Evolutionary conservation across 1,140 invertebrate genomes (phyloP), one percentile per base, ranked within the genome.

Genomic region (Andricus grossulariae): DNA sequence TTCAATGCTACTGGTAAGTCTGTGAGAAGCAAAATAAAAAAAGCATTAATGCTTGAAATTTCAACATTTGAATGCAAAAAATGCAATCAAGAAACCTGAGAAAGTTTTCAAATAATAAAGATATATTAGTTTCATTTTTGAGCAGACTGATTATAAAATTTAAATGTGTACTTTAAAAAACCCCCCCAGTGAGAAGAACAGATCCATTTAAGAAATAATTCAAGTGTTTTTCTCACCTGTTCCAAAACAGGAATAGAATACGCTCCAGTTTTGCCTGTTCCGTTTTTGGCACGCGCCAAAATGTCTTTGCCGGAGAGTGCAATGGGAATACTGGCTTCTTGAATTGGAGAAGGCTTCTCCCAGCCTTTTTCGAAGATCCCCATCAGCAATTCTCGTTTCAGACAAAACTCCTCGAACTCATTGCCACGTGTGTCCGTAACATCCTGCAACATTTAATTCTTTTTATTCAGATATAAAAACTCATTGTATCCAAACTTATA

Each of bases 281-380:
- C 99, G 93, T 99, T 99, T 93, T 99, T 99, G 75, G 99, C 99
- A 91, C 99, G 94, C 73, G 99, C 99, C 84, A 99, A 93, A 82
- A 99, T 96, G 93, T 99, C 98, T 93, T 99, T 97, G 82, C 99
- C 99, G 87, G 97, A 97, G 77, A 99, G 93, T 79, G 99, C 98
- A 90, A 99, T 97, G 76, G 98, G 98, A 92, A 99, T 99, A 90
- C 98, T 98, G 85, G 97, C 97, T 94, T 99, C 98, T 94, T 99
- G 99, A 93, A 99, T 99, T 25, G 99, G 99, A 81, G 98, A 99
- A 71, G 99, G 99, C 90, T 98, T 98, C 90, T 99, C 99, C 99
- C 99, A 99, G 70, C 99, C 99, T 93, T 99, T 99, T 91, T 99
- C 99, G 92, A 99, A 99, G 89, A 99, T 99, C 82, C 99, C 99